A percentile compares a stretch with the other conserved stretches of the same genome.
Conservation (phyloP, 23 tunicate species). For the Halocynthia aurantium region DNA sequence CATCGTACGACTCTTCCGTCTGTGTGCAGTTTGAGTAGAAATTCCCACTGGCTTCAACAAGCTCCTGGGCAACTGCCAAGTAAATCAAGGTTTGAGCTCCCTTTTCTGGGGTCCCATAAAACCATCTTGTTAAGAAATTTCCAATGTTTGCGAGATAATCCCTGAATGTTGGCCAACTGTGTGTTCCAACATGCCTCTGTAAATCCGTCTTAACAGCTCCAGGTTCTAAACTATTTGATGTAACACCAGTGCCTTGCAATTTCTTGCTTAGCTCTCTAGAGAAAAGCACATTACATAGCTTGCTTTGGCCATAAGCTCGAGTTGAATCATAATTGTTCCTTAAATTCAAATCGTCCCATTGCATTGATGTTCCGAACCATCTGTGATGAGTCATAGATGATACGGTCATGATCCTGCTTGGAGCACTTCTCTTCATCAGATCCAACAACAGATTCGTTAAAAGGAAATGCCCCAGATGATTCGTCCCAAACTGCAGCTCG, state of each 20-base stretch:
- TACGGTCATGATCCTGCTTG: conserved; percentile 27
- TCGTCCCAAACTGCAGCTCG: conserved; percentile 45
- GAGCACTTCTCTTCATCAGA: conserved; percentile 42
- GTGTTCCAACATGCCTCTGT: conserved; percentile 30
- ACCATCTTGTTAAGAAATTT: conserved; percentile 1
- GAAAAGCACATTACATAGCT: conserved; percentile 34
- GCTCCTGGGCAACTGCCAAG: conserved; percentile 72
- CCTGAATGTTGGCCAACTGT: neutral
- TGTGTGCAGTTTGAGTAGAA: conserved; percentile 24
- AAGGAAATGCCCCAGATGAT: conserved; percentile 41
- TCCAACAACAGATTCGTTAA: conserved; percentile 36
- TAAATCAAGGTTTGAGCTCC: conserved; percentile 65
- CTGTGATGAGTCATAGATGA: conserved; percentile 19
- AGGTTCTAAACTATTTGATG: conserved; percentile 28
- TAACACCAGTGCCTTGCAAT: conserved; percentile 33
- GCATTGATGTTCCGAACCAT: conserved; percentile 4
- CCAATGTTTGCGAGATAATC: neutral
- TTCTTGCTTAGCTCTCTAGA: conserved; percentile 18
- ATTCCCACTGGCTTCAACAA: conserved; percentile 45
- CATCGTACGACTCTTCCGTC: conserved; percentile 36
- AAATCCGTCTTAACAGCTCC: conserved; percentile 40
- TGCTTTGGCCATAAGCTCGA: conserved; percentile 32
- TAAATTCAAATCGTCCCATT: conserved; percentile 38
- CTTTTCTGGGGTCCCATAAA: conserved; percentile 42
- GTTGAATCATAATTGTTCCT: conserved; percentile 13